Evolutionary conservation across 2,797 vertebrate species (phyloP).

Genomic region (Nyctalus aviator): DNA sequence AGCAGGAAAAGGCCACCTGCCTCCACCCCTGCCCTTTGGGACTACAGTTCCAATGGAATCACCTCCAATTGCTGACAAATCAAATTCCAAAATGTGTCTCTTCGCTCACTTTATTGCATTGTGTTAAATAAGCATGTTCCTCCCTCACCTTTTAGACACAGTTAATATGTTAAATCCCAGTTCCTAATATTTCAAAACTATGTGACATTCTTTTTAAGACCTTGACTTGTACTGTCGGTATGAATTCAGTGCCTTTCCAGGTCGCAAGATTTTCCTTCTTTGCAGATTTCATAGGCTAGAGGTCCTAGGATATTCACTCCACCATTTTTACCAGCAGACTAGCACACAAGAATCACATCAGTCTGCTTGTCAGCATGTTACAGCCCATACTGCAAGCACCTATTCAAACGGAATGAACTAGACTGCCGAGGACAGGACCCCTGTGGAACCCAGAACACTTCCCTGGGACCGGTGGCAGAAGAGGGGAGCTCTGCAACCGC

Average conservation of each 20-base stretch:
- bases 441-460: constrained; percentile 33
- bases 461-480: constrained; percentile 57
- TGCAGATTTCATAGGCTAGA: constrained; percentile 55
- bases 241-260: constrained; percentile 65
- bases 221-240: constrained; percentile 17
- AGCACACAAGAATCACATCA: not conserved
- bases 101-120: not conserved
- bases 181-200: constrained; percentile 11
- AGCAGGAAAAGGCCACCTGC: not conserved
- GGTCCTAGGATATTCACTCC: not conserved
- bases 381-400: not conserved
- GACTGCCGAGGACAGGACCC: not conserved
- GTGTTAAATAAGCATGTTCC: not conserved
- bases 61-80: not conserved
- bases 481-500: not conserved
- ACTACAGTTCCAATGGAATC: not conserved
- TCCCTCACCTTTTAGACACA: not conserved
- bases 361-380: not conserved
- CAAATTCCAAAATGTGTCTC: not conserved
- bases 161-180: not conserved
- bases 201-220: constrained; percentile 44
- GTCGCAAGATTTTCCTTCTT: constrained; percentile 62
- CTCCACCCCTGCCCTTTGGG: not conserved
- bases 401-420: not conserved
- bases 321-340: not conserved